These are phyloP conservation scores for Calephelis virginiensis DNA, from an alignment of 1,140 invertebrate genomes.

Conservation along the genomic window DNA sequence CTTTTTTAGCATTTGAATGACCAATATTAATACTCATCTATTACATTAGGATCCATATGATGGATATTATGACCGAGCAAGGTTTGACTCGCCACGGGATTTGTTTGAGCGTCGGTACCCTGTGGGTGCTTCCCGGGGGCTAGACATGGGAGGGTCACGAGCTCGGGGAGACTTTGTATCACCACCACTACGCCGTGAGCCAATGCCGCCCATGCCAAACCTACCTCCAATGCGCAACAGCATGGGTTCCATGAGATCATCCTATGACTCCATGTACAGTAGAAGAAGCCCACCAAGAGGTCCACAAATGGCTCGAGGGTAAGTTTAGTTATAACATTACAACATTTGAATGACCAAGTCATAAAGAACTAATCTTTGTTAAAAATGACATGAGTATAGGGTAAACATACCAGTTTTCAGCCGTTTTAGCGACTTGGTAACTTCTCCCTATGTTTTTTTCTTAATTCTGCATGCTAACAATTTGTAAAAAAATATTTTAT, in stretches of 20 bases:
- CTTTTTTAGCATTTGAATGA: neutral
- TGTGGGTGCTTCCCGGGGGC: conserved; percentile 81
- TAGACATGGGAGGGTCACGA: conserved; percentile 80
- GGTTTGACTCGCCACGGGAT: conserved; percentile 87
- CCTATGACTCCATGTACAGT: conserved; percentile 89
- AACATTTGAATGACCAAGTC: too few species aligned
- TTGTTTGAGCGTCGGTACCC: conserved; percentile 89
- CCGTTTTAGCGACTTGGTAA: too few species aligned
- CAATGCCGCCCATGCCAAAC: conserved; percentile 83
- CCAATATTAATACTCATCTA: conserved; percentile 17
- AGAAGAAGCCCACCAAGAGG: conserved; percentile 85
- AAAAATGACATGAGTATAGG: too few species aligned
- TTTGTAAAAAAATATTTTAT: too few species aligned
- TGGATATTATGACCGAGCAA: conserved; percentile 86
- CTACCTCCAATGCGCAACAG: conserved; percentile 78
- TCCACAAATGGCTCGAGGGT: conserved; percentile 76
- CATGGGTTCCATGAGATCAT: conserved; percentile 80
- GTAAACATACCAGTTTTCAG: too few species aligned
- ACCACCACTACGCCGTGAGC: conserved; percentile 82
- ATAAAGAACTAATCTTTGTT: too few species aligned
- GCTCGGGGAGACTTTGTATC: conserved; percentile 83
- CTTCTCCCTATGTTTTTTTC: too few species aligned
- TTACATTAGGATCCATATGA: conserved; percentile 85
- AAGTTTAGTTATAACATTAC: conserved; percentile 25
- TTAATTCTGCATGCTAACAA: too few species aligned